phyloP scores from a whole-genome alignment of 2,113 vertebrate species.

The Bufo bufo region DNA sequence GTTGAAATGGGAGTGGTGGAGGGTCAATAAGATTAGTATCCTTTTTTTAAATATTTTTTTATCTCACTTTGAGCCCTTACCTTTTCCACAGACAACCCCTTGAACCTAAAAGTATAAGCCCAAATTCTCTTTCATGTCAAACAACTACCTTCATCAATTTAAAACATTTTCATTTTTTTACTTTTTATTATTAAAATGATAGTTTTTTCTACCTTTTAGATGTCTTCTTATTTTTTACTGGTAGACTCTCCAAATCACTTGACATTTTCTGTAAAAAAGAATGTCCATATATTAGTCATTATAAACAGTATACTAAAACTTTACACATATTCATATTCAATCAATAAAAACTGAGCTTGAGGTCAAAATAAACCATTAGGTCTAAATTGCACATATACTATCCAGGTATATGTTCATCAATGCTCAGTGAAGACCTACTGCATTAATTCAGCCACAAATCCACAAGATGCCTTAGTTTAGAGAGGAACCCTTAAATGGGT shows the following conservation, averaged over 20 bases:
- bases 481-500: too few relatives aligned
- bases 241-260: slow-evolving; percentile 9
- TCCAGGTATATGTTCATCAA: neutral
- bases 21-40: too few relatives aligned
- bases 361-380: neutral
- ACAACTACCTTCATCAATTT: neutral
- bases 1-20: too few relatives aligned
- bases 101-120: neutral
- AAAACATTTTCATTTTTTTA: neutral
- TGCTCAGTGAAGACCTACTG: neutral
- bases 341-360: neutral
- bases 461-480: too few relatives aligned
- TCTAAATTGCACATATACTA: neutral
- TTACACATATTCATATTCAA: neutral
- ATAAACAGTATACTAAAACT: too few relatives aligned
- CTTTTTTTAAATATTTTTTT: too few relatives aligned
- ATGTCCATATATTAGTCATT: neutral
- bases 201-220: slow-evolving; percentile 7
- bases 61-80: too few relatives aligned
- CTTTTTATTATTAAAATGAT: too few relatives aligned
- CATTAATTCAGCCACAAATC: too few relatives aligned
- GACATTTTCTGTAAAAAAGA: slow-evolving; percentile 23
- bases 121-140: neutral
- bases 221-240: slow-evolving; percentile 9
- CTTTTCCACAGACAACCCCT: too few relatives aligned